phyloP scores from a whole-genome alignment of 2,888 invertebrate species.

The Tipula unca region DNA sequence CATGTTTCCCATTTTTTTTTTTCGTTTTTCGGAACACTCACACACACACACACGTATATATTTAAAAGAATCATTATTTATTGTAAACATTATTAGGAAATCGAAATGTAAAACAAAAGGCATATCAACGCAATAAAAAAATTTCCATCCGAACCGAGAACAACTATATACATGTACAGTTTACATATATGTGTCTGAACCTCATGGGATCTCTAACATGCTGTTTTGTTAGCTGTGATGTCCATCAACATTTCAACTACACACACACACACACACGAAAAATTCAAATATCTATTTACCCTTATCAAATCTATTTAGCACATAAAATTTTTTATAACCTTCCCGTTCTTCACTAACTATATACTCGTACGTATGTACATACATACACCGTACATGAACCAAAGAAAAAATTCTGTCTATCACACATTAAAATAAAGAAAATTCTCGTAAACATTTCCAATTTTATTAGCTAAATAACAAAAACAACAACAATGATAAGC shows the following conservation, averaged over 20 bases:
- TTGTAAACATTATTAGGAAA: not conserved
- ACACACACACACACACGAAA: not conserved
- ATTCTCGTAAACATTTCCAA: not conserved
- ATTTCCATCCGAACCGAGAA: not conserved
- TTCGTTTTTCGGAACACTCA: not conserved
- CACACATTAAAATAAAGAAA: not conserved
- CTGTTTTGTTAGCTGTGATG: not conserved
- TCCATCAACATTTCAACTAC: not conserved
- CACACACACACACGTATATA: not conserved
- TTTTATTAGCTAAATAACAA: not conserved
- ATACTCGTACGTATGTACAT: not conserved
- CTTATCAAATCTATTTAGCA: conserved; percentile 14
- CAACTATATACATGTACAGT: not conserved
- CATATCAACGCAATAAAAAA: not conserved
- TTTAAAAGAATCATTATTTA: not conserved
- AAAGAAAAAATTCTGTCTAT: not conserved
- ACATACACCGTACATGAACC: not conserved
- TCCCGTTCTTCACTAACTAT: not conserved
- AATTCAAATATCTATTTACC: conserved; percentile 8
- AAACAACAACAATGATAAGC: not conserved
- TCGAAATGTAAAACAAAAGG: not conserved
- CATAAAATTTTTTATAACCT: not conserved
- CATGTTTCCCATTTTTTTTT: not conserved
- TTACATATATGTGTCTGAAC: not conserved
- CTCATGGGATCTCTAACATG: not conserved